Conservation (phyloP, 1,140 invertebrate genomes). For the Drosophila pseudoananassae region DNA sequence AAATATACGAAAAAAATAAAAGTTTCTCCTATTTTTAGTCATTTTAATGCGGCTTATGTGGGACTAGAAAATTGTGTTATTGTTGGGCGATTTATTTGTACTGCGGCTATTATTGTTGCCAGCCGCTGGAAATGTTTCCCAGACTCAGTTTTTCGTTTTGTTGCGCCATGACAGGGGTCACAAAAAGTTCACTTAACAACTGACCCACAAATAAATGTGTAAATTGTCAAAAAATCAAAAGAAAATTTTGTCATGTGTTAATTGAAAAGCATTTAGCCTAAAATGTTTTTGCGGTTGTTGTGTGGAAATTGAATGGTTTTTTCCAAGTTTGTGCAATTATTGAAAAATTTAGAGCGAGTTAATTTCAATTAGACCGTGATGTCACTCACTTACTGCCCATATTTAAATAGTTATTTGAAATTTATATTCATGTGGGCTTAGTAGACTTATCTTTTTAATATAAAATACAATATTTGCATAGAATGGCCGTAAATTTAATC, state of each 20-base stretch:
- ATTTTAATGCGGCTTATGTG: slow-evolving; percentile 53
- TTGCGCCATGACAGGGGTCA: slow-evolving; percentile 16
- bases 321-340: slow-evolving; percentile 32
- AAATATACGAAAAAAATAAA: slow-evolving; percentile 1
- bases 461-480: neutral
- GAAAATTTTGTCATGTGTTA: slow-evolving; percentile 62
- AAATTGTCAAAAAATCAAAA: slow-evolving; percentile 61
- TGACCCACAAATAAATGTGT: slow-evolving; percentile 43
- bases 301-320: slow-evolving; percentile 29
- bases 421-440: neutral
- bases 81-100: slow-evolving; percentile 40
- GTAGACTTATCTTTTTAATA: no score
- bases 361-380: slow-evolving; percentile 41
- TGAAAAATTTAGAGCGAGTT: slow-evolving; percentile 17
- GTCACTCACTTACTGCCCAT: slow-evolving; percentile 20
- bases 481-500: neutral
- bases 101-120: slow-evolving; percentile 32
- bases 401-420: slow-evolving; percentile 15
- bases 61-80: slow-evolving; percentile 32
- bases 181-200: slow-evolving; percentile 22
- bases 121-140: slow-evolving; percentile 38
- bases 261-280: slow-evolving; percentile 63
- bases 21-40: slow-evolving; percentile 46
- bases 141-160: slow-evolving; percentile 26
- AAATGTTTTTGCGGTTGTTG: slow-evolving; percentile 41